Base-by-base conservation (phyloP, 2,888 invertebrate species). In the Erebia ligea region DNA sequence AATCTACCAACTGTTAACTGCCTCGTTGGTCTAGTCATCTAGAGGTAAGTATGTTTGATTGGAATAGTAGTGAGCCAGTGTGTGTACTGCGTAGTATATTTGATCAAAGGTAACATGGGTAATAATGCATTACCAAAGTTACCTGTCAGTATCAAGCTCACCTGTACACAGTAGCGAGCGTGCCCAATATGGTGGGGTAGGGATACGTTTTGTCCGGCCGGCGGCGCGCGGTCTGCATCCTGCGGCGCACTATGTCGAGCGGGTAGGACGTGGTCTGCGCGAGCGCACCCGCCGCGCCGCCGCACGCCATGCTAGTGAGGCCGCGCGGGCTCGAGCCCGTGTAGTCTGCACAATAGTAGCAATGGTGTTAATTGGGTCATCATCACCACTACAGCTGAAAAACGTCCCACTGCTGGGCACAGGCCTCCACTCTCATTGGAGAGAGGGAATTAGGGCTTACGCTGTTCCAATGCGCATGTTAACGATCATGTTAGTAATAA, bases 181-280 rank as follows among this genome's bases (percentile, higher is more conserved):
- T 97, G 56, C 94, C 82, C 57, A 90, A 77, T 69, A 98, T 96
- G 67, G 95, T 95, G 45, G 93, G 88, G 85, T 96, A 96, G 69
- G 90, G 91, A 78, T 94, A 93, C 34, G 81, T 73, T 8, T 87
- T 90, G 78, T 94, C 94, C 25, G 86, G 76, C 13, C 84, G 83
- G 6, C 92, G 85, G 0, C 90, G 86, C 76, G 93, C 92, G 59
- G 96, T 96, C 74, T 99, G 97, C 91, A 91, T 89, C 77, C 92
- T 85, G 0, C 92, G 89, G 15, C 98, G 92, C 67, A 98, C 96
- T 81, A 99, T 98, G 91, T 99, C 99, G 71, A 99, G 94, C 13
- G 99, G 99, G 94, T 99, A 99, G 75, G 98, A 98, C 40, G 98
- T 96, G 0, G 98, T 97, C 94, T 99, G 99, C 0, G 99, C 99